phyloP scores from a whole-genome alignment of 2,888 invertebrate species.

The Nezara viridula region DNA sequence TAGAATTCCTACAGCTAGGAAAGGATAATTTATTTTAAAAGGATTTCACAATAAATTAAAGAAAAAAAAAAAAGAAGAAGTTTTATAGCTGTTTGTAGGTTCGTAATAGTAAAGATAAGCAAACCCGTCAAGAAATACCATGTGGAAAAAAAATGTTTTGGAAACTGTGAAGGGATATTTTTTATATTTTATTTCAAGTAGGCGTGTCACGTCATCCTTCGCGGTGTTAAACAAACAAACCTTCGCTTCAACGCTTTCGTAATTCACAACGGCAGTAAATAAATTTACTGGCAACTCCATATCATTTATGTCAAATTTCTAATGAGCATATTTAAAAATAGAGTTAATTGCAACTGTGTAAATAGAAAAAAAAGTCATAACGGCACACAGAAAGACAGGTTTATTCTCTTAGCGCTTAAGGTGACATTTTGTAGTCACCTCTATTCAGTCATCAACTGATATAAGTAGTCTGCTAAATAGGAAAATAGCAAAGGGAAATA shows the following conservation, averaged over 20 bases:
- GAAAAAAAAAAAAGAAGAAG: neutral
- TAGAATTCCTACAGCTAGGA: neutral
- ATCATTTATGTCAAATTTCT: neutral
- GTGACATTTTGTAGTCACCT: too few species aligned
- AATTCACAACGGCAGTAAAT: neutral
- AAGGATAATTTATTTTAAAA: neutral
- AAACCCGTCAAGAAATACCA: neutral
- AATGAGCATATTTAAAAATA: neutral
- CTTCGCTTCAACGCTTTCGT: neutral
- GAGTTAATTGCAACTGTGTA: neutral
- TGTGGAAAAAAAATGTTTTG: neutral
- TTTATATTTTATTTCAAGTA: neutral
- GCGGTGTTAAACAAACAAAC: too few species aligned
- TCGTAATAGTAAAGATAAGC: neutral
- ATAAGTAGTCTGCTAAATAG: too few species aligned
- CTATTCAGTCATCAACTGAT: too few species aligned
- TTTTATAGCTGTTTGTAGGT: slow-evolving; percentile 2
- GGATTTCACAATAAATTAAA: neutral
- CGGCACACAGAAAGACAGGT: neutral
- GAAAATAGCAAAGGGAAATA: too few species aligned
- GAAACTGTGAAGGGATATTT: neutral
- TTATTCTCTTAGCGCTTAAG: too few species aligned
- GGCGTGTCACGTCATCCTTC: too few species aligned
- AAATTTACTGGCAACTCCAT: neutral
- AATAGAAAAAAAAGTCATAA: neutral